Evolutionary conservation across 2,113 vertebrate genomes (phyloP), one percentile per base, ranked within the genome.

Genomic region (Centropus unirufus): DNA sequence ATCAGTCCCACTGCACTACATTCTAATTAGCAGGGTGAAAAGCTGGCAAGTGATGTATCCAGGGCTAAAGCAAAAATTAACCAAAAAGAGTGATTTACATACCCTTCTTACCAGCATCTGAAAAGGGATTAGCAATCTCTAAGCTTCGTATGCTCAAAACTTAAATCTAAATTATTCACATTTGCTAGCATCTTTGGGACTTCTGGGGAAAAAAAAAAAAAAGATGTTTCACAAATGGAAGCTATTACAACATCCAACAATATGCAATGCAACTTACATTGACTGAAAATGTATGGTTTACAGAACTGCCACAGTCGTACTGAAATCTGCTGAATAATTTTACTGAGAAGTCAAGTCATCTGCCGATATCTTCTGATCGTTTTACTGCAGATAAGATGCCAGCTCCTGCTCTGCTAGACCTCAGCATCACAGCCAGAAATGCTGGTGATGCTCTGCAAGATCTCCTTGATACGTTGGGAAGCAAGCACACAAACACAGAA

Each of bases 321-420:
- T 44, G 57, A 90, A 90, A 89, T 70, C 78, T 92, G 70, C 70
- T 85, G 70, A 86, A 94, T 59, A 81, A 86, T 88, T 89, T 85
- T 70, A 42, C 59, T 55, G 57, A 63, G 55, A 83, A 68, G 16
- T 14, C 26, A 47, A 80, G 42, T 52, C 59, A 22, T 79, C 30
- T 92, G 54, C 81, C 64, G 40, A 5, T 79, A 40, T 9, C 44
- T 76, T 75, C 30, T 46, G 27, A 14, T 78, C 44, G 34, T 64
- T 80, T 64, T n/a, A 44, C 58, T 86, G 57, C 36, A 32, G 40
- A 24, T 23, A 51, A 47, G 42, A 32, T 42, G 27, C 27, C 58
- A 85, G 36, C 36, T 85, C 46, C 59, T 88, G 83, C 51, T 52
- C 64, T 83, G 59, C 39, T 0, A 78, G 47, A 78, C 59, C 68